A percentile compares a stretch with the other conserved stretches of the same genome.
These are phyloP conservation scores for Chiridota heheva DNA, from an alignment of 35 echinoderm and acorn worm genomes.

Conservation along the genomic window DNA sequence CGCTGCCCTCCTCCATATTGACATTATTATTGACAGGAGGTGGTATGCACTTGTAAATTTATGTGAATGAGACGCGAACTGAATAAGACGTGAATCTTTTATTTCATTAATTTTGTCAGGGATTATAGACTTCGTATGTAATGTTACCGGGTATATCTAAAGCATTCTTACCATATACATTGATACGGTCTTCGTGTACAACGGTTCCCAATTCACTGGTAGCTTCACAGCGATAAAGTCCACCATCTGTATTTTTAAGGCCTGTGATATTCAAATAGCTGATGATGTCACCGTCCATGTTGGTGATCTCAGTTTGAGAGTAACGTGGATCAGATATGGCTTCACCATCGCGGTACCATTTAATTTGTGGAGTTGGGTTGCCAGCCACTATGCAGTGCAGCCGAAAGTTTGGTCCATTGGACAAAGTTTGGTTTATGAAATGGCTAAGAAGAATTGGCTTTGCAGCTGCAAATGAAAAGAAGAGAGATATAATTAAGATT, in stretches of 20 bases:
- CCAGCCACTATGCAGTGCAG: constrained; percentile 81
- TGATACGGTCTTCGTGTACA: constrained; percentile 71
- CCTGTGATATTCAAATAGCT: constrained; percentile 90
- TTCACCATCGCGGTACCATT: constrained; percentile 83
- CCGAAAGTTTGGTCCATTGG: constrained; percentile 82
- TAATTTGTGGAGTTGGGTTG: constrained; percentile 77
- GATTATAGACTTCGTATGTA: no score
- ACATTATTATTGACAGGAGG: no score
- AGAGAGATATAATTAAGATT: no score
- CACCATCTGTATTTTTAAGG: constrained; percentile 81
- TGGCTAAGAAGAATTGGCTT: constrained; percentile 70
- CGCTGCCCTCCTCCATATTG: no score
- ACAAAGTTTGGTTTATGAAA: constrained; percentile 84
- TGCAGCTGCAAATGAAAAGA: constrained; percentile 60
- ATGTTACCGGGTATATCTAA: no score
- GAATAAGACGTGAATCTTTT: no score
- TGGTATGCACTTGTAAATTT: no score
- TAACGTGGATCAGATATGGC: constrained; percentile 46
- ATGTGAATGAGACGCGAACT: no score
- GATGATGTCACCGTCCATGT: constrained; percentile 87
- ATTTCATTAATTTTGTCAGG: no score
- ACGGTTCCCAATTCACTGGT: constrained; percentile 65
- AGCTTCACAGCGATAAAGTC: constrained; percentile 82
- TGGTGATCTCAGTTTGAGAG: constrained; percentile 68
- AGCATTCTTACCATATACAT: constrained; percentile 83